A percentile compares a stretch with the other conserved stretches of the same genome.
These are phyloP conservation scores for Ormyrus nitidulus DNA, from an alignment of 2,888 invertebrate genomes.

Conservation along the genomic window DNA sequence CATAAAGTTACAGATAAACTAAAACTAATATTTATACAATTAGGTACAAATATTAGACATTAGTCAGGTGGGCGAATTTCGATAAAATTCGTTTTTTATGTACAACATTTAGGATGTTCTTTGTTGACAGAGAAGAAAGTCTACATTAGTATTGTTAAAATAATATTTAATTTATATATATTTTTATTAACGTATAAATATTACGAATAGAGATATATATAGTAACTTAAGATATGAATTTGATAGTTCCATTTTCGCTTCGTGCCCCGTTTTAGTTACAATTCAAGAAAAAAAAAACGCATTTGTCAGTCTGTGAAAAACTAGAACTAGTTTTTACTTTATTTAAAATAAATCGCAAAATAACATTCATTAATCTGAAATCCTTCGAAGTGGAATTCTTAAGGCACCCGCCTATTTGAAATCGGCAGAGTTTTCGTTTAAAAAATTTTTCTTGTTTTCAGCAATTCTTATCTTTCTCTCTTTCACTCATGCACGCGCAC, in stretches of 20 bases:
- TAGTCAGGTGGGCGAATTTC: slow-evolving; percentile 17
- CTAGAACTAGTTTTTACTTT: slow-evolving; percentile 50
- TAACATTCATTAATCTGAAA: slow-evolving; percentile 58
- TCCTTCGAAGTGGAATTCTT: slow-evolving; percentile 60
- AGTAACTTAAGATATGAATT: slow-evolving; percentile 69
- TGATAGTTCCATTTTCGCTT: slow-evolving; percentile 54
- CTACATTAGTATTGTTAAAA: slow-evolving; percentile 36
- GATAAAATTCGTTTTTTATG: slow-evolving; percentile 24
- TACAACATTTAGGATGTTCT: background rate
- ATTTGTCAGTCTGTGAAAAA: slow-evolving; percentile 63
- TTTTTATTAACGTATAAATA: slow-evolving; percentile 63
- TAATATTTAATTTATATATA: slow-evolving; percentile 49
- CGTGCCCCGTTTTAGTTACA: slow-evolving; percentile 54
- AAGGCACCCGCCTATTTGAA: slow-evolving; percentile 52
- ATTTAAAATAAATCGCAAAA: slow-evolving; percentile 53
- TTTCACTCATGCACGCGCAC: slow-evolving; percentile 49
- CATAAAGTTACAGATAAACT: slow-evolving; percentile 12
- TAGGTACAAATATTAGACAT: slow-evolving; percentile 30
- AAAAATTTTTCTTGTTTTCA: slow-evolving; percentile 44
- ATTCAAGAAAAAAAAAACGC: slow-evolving; percentile 58
- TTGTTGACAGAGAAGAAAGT: slow-evolving; percentile 10
- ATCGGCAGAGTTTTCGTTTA: slow-evolving; percentile 50
- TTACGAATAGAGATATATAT: slow-evolving; percentile 66
- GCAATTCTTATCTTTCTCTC: slow-evolving; percentile 28
- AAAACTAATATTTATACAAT: slow-evolving; percentile 28